A percentile compares a stretch with the other conserved stretches of the same genome.
phyloP scores from a whole-genome alignment of 2,888 invertebrate species.

The Chromoteleia sp. region DNA sequence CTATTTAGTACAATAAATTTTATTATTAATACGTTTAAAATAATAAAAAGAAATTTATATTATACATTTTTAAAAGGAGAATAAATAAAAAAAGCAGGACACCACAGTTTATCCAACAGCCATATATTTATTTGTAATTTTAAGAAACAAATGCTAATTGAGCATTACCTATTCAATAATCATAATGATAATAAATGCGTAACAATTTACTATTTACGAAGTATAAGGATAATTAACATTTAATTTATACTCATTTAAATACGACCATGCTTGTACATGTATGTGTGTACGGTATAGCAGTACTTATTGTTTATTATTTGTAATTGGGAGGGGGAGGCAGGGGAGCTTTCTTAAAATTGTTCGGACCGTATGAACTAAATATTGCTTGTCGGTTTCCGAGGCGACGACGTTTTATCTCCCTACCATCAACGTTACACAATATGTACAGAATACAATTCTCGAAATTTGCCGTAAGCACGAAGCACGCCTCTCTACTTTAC shows the following conservation, averaged over 20 bases:
- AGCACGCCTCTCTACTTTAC: slow-evolving; percentile 42
- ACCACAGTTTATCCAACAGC: slow-evolving; percentile 84
- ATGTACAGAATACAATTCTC: slow-evolving; percentile 77
- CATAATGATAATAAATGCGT: slow-evolving; percentile 85
- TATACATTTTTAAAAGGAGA: slow-evolving; percentile 8
- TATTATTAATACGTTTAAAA: no score
- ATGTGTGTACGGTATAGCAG: slow-evolving; percentile 79
- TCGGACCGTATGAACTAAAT: slow-evolving; percentile 82
- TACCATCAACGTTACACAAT: slow-evolving; percentile 77
- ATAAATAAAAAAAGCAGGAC: slow-evolving; percentile 24
- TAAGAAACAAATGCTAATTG: slow-evolving; percentile 85
- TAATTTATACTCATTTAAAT: slow-evolving; percentile 84
- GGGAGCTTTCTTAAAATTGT: slow-evolving; percentile 51
- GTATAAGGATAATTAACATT: slow-evolving; percentile 84
- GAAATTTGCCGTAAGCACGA: slow-evolving; percentile 64
- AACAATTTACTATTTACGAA: slow-evolving; percentile 84
- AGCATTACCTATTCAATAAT: slow-evolving; percentile 85
- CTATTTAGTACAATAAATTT: no score
- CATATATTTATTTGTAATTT: slow-evolving; percentile 85
- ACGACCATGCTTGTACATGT: slow-evolving; percentile 79
- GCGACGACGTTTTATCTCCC: slow-evolving; percentile 76
- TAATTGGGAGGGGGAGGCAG: slow-evolving; percentile 65
- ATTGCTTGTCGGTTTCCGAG: slow-evolving; percentile 82
- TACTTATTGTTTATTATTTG: slow-evolving; percentile 76
- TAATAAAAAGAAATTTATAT: no score